phyloP scores from a whole-genome alignment of 2,113 vertebrate genomes.

The Nothoprocta pentlandii region DNA sequence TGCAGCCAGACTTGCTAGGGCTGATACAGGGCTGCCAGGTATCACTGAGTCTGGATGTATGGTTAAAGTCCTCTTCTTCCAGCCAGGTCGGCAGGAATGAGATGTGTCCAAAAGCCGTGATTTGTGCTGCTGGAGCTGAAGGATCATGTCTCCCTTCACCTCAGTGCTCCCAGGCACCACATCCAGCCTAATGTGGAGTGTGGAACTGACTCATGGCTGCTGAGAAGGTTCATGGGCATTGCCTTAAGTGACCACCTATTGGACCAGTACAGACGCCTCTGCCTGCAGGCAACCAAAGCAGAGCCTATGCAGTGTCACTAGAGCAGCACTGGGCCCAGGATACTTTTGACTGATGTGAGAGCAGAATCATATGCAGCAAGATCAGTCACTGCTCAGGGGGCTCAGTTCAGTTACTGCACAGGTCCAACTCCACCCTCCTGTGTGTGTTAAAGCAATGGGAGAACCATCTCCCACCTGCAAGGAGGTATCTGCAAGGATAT shows the following conservation, averaged over 20 bases:
- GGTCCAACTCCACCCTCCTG: too few species aligned
- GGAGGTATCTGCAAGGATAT: background rate
- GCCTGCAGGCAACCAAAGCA: background rate
- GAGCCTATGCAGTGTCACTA: background rate
- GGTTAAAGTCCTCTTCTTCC: background rate
- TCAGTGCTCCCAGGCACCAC: background rate
- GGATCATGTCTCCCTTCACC: background rate
- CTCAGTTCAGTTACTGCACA: background rate
- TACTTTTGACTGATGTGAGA: background rate
- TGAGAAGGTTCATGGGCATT: too few species aligned
- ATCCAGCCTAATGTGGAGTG: background rate
- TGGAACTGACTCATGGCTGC: too few species aligned
- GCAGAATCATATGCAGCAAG: background rate
- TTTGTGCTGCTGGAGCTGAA: background rate
- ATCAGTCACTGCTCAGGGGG: too few species aligned
- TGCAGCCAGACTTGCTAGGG: background rate
- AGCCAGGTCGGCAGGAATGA: background rate
- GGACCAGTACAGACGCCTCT: background rate
- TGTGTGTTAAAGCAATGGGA: background rate
- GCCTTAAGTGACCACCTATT: background rate
- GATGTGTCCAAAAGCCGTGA: background rate
- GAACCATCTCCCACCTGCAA: background rate
- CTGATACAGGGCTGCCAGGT: background rate
- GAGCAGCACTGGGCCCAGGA: background rate
- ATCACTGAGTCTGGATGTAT: too few species aligned